Conservation (phyloP, 1,140 invertebrate genomes). For the Penaeus vannamei region DNA sequence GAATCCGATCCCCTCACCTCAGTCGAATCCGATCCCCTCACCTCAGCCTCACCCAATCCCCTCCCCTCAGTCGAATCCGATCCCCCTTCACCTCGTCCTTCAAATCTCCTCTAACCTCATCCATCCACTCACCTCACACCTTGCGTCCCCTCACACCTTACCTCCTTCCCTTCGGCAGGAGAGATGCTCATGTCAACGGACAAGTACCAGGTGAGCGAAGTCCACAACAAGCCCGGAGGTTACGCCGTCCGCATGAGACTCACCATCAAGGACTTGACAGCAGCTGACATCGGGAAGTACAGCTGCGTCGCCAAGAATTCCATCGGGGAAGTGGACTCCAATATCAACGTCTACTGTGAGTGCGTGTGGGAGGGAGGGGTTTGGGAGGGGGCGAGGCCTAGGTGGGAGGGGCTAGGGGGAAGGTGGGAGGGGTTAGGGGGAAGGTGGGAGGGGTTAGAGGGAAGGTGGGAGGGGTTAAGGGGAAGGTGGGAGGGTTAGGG, state of each 20-base stretch:
- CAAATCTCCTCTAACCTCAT: neutral
- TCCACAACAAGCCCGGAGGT: constrained; percentile 43
- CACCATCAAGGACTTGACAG: constrained; percentile 81
- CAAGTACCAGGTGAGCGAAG: constrained; percentile 56
- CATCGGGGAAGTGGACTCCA: constrained; percentile 90
- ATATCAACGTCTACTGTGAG: constrained; percentile 90
- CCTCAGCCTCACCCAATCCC: too few species aligned
- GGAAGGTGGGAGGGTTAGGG: too few species aligned
- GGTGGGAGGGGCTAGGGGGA: too few species aligned
- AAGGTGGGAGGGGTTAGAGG: too few species aligned
- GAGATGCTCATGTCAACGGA: constrained; percentile 57
- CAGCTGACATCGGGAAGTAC: constrained; percentile 84
- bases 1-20: neutral
- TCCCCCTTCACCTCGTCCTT: neutral
- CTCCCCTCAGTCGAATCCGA: neutral
- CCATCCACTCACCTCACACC: neutral
- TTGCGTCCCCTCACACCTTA: neutral
- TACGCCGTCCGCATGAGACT: constrained; percentile 80
- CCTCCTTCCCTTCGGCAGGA: constrained; percentile 68
- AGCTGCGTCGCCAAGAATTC: constrained; percentile 91
- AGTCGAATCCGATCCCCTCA: neutral
- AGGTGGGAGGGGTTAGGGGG: too few species aligned
- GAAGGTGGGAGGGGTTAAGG: too few species aligned
- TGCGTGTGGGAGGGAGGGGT: neutral
- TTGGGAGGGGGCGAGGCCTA: too few species aligned